A percentile compares a stretch with the other conserved stretches of the same genome.
Evolutionary conservation across 2,888 invertebrate species (phyloP).

Genomic region (Zygothrica quintamaculata): DNA sequence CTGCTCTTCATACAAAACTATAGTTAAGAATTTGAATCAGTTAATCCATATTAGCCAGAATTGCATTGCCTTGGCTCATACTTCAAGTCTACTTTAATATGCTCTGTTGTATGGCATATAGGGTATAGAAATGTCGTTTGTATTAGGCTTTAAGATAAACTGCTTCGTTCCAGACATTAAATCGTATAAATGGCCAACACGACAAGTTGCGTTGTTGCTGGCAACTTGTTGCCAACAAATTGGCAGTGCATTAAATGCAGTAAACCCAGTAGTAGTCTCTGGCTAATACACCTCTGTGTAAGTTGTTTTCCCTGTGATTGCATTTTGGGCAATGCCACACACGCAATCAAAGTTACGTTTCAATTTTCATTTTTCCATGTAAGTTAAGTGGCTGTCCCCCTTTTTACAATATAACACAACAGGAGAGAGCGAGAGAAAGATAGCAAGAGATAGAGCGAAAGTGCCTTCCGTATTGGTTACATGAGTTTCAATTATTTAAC

Average conservation of each 20-base stretch:
- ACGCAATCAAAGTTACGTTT: not conserved
- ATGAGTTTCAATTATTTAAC: constrained; percentile 18
- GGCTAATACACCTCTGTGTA: too few species aligned
- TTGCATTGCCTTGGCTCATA: too few species aligned
- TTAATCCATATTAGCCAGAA: too few species aligned
- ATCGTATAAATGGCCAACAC: constrained; percentile 51
- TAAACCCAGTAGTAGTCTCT: not conserved
- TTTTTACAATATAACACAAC: too few species aligned
- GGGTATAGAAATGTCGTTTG: constrained; percentile 25
- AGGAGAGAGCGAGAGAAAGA: not conserved
- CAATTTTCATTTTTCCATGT: too few species aligned
- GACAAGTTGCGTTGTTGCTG: constrained; percentile 36
- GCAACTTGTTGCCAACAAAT: constrained; percentile 47
- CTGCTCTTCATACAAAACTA: too few species aligned
- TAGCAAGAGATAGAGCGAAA: not conserved
- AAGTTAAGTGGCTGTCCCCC: too few species aligned
- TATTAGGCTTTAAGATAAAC: constrained; percentile 38
- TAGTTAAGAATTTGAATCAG: too few species aligned
- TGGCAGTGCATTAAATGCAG: constrained; percentile 41
- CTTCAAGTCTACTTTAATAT: too few species aligned
- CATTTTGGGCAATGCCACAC: not conserved
- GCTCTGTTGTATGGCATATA: too few species aligned
- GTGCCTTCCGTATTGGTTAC: constrained; percentile 32
- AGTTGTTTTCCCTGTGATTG: not conserved
- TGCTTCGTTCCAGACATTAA: constrained; percentile 64